Evolutionary conservation across 2,797 vertebrate species (phyloP).

Genomic region (Jordanella pulchra): DNA sequence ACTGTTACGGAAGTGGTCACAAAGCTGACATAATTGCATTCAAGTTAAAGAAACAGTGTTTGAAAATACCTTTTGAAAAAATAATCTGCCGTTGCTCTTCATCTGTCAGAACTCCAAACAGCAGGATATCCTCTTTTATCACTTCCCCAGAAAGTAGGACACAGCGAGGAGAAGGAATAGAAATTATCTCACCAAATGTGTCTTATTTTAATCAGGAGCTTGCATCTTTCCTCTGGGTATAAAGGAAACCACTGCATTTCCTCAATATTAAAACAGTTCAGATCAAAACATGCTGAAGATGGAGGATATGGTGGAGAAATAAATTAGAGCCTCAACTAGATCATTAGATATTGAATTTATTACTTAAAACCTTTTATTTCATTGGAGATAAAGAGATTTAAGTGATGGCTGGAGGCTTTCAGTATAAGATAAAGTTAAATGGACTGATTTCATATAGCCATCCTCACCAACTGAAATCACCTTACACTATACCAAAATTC

Average conservation of each 20-base stretch:
- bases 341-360: no score
- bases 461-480: no score
- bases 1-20: neutral
- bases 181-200: constrained; percentile 13
- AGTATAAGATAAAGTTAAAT: no score
- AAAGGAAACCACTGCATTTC: neutral
- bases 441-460: no score
- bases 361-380: neutral
- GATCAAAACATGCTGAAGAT: constrained; percentile 8
- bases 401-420: no score
- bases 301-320: neutral
- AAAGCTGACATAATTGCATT: neutral
- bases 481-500: no score
- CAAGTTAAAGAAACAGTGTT: constrained; percentile 9
- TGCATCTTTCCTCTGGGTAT: constrained; percentile 12
- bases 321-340: neutral
- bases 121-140: constrained; percentile 4
- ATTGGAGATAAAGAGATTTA: neutral
- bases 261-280: neutral
- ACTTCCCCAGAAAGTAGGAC: constrained; percentile 37
- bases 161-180: neutral
- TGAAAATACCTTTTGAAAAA: neutral
- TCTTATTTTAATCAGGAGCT: constrained; percentile 30
- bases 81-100: neutral
- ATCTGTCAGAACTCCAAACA: constrained; percentile 30